Evolutionary conservation across 2,797 vertebrate species (phyloP), one percentile per base, ranked within the genome.

Genomic region (Oryzias dopingdopingensis): DNA sequence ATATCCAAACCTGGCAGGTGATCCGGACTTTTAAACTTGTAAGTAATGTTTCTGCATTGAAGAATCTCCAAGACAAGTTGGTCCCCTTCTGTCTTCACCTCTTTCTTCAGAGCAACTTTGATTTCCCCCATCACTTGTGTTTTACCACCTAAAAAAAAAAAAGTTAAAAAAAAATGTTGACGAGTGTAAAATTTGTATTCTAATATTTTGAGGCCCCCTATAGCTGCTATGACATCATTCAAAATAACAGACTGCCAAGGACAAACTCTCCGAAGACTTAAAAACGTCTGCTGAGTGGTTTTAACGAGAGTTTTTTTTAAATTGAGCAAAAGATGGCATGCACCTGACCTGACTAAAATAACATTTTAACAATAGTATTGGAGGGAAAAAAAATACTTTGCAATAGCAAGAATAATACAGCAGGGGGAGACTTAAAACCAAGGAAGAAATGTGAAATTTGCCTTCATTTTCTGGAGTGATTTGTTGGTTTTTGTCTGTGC

Each of bases 11-110:
- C 97, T 94, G 96, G 97, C 60, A 99, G 92, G 82, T 99, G 96
- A 86, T 99, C 97, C 20, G 97, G 96, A 75, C 96, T 97, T 90
- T 99, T 99, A 90, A 99, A 99, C 84, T 98, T 99, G 85, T 98
- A 98, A 49, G 97, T 98, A 74, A 99, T 99, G 84, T 99, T 99
- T 86, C 97, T 94, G 89, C 97, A 99, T 48, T 99, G 97, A 66
- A 99, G 94, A 43, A 99, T 94, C 91, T 99, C 97, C 84, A 99
- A 92, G 53, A 96, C 94, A 44, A 99, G 86, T 59, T 99, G 94
- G 78, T 99, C 97, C 42, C 97, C 97, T 67, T 99, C 97, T 23
- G 96, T 98, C 89, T 98, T 99, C 90, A 98, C 95, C 87, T 99
- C 97, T 65, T 96, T 98, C 83, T 98, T 98, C 65, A 99, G 70